Evolutionary conservation across 2,113 vertebrate species (phyloP).

Genomic region (Telmatochromis brichardi): DNA sequence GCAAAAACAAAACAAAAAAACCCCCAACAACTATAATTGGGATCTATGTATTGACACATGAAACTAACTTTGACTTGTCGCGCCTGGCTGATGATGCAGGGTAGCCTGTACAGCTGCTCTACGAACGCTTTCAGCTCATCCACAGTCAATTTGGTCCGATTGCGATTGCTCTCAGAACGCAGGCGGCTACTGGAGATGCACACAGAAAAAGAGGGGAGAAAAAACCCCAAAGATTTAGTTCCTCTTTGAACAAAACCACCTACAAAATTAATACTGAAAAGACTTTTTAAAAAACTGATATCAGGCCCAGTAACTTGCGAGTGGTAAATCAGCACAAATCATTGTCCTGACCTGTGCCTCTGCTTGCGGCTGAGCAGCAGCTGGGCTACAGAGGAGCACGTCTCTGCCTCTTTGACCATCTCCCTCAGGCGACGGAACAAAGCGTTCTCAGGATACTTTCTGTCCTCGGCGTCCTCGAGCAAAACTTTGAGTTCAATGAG

Average conservation of each 20-base stretch:
- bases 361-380: slow-evolving; percentile 94
- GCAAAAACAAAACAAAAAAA: neutral
- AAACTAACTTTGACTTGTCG: slow-evolving; percentile 85
- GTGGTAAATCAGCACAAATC: neutral
- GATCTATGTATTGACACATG: neutral
- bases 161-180: slow-evolving; percentile 77
- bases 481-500: slow-evolving; percentile 92
- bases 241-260: neutral
- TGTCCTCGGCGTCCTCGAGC: slow-evolving; percentile 93
- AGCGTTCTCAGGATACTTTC: slow-evolving; percentile 91
- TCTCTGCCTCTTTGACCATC: slow-evolving; percentile 96
- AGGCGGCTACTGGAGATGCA: slow-evolving; percentile 68
- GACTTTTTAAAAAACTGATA: neutral
- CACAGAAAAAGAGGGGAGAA: neutral
- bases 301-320: neutral
- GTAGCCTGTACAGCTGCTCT: slow-evolving; percentile 89
- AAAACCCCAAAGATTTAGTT: accelerated
- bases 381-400: slow-evolving; percentile 96
- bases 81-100: slow-evolving; percentile 92
- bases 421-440: slow-evolving; percentile 87
- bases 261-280: neutral
- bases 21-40: neutral
- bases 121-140: slow-evolving; percentile 98
- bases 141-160: slow-evolving; percentile 90
- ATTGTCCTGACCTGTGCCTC: slow-evolving; percentile 79